phyloP scores from a whole-genome alignment of 2,113 vertebrate species.

The Blennius ocellaris region DNA sequence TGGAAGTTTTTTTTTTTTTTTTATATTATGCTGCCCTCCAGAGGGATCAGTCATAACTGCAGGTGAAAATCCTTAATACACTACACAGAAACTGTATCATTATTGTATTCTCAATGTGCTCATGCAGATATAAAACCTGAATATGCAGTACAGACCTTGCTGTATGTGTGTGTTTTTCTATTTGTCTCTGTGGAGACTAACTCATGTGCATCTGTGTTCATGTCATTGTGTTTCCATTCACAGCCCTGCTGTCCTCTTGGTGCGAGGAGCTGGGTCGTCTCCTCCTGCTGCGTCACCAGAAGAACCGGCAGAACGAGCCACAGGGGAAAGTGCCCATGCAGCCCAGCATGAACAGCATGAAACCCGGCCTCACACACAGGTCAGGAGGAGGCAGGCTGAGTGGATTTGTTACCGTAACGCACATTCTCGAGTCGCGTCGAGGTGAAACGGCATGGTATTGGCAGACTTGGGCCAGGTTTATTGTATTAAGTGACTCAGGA shows the following conservation, averaged over 20 bases:
- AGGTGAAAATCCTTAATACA: background rate
- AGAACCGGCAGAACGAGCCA: slow-evolving; percentile 97
- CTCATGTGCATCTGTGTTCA: slow-evolving; percentile 8
- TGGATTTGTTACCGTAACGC: background rate
- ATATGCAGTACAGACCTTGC: background rate
- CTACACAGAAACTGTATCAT: background rate
- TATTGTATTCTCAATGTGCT: background rate
- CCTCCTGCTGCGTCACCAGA: slow-evolving; percentile 98
- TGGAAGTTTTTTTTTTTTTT: slow-evolving; percentile 12
- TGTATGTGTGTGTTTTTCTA: slow-evolving; percentile 10
- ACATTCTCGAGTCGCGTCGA: slow-evolving; percentile 1
- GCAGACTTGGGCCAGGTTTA: too few relatives aligned
- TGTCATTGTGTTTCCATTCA: slow-evolving; percentile 63
- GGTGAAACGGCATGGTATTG: background rate
- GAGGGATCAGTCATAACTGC: slow-evolving; percentile 46
- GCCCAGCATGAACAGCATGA: slow-evolving; percentile 99
- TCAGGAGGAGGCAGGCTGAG: slow-evolving; percentile 75
- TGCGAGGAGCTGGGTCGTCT: slow-evolving; percentile 98
- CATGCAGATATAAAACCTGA: background rate
- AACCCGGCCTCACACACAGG: slow-evolving; percentile 98
- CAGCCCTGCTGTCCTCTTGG: slow-evolving; percentile 98
- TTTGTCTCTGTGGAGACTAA: slow-evolving; percentile 17
- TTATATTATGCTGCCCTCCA: slow-evolving; percentile 68
- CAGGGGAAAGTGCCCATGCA: slow-evolving; percentile 98
- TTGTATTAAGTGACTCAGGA: too few relatives aligned